Evolutionary conservation across 1,140 invertebrate species (phyloP), one percentile per base, ranked within the genome.

Genomic region (Calosoma granatense): DNA sequence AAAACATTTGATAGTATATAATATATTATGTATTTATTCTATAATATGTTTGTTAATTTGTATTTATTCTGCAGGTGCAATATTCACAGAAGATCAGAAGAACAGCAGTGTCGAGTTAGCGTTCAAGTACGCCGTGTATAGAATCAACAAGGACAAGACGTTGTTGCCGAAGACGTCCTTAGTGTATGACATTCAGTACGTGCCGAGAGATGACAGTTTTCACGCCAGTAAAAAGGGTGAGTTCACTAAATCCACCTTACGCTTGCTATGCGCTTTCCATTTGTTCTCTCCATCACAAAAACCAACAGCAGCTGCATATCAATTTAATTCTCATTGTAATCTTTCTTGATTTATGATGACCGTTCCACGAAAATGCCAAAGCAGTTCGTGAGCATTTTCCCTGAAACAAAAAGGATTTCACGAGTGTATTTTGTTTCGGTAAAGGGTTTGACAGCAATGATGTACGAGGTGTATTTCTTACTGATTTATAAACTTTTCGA

Each of bases 71-170:
- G 26, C 78, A 92, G 91, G 90, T 63, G 90, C 89, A 20, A 90
- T 94, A 60, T 93, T 94, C 72, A 90, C 88, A 0, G 89, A 93
- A 66, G 88, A 94, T 60, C 84, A 92, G 61, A 84, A 87, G 61
- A 86, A 89, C 60, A 87, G 87, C 60, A 85, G 83, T 52, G 81
- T 84, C 0, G 92, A 94, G 70, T 73, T 92, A 56, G 90, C 92
- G 2, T 95, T 95, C 73, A 93, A 93, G 65, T 94, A 94, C 72
- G 91, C 91, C 2, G 88, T 94, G 2, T 91, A 93, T 72, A 83
- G 86, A 57, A 90, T 95, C 59, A 95, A 95, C 73, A 90, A 88
- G 66, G 90, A 94, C 63, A 82, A 85, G 59, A 80, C 75, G 51
- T 72, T 94, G n/a, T 72, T 95, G 53, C 87, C 90, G 2, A 87